Evolutionary conservation across 35 echinoderm and acorn worm species (phyloP), one percentile per base, ranked within the genome.

Genomic region (Holothuria glaberrima): DNA sequence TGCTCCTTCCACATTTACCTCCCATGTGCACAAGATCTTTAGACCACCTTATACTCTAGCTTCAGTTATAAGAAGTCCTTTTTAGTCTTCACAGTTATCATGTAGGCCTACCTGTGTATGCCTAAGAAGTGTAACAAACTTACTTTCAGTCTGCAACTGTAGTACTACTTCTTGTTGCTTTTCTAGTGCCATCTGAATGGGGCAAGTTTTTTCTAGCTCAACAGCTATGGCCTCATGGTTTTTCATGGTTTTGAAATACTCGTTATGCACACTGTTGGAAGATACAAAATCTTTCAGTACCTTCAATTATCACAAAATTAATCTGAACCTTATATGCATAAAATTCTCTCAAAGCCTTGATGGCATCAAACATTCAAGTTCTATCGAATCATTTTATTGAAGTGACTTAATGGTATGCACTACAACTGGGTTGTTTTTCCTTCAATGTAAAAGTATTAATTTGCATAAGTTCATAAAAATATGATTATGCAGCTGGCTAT

Each of bases 91-190:
- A n/a, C n/a, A n/a, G n/a, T n/a, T n/a, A n/a, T n/a, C n/a, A n/a
- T n/a, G n/a, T n/a, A n/a, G n/a, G n/a, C n/a, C n/a, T n/a, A n/a
- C n/a, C n/a, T n/a, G n/a, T 12, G 13, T 17, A 54, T 4, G 36
- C 36, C 36, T 4, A 2, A 54, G 12, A 54, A 14, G 50, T 5
- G 16, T 12, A 54, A 54, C 50, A 33, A 9, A 69, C 30, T 75
- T 75, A 75, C 71, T 31, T 41, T 75, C 38, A 19, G 30, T n/a
- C 34, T 75, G 71, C 19, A 75, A 45, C 44, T 75, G 71, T 7
- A 44, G 21, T 21, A 75, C 21, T n/a, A 75, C 20, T 75, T 35
- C 34, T 22, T 31, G 31, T 75, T 75, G 29, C 44, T 75, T 21
- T n/a, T 9, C 34, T 41, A 75, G 22, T 35, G 71, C 71, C 71